Conservation (phyloP, 2,888 invertebrate genomes). For the Xylota sylvarum region DNA sequence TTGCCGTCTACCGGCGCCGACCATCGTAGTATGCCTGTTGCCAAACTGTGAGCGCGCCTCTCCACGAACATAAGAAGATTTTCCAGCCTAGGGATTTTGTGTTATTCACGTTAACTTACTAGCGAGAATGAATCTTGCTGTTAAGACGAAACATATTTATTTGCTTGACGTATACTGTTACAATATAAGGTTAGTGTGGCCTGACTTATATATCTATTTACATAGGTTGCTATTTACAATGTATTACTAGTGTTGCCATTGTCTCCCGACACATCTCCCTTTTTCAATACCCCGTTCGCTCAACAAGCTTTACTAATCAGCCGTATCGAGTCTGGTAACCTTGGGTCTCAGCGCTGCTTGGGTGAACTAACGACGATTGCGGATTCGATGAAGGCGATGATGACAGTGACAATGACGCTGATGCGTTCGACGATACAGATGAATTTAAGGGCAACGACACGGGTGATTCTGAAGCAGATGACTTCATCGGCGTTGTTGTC, state of each 20-base stretch:
- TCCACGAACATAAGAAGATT: background rate
- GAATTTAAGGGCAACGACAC: too few relatives aligned
- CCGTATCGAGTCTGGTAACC: constrained; percentile 2
- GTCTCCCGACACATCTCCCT: background rate
- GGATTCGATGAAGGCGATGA: background rate
- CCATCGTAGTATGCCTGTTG: background rate
- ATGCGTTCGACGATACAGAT: background rate
- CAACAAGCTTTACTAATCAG: background rate
- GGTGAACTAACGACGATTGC: background rate
- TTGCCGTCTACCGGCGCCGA: background rate
- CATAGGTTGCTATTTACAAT: too few relatives aligned
- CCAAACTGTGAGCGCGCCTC: constrained; percentile 8
- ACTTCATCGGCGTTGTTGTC: background rate
- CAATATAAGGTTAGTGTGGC: too few relatives aligned
- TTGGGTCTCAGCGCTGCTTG: background rate
- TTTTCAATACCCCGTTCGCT: constrained; percentile 1
- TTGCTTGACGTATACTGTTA: too few relatives aligned
- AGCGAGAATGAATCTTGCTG: too few relatives aligned
- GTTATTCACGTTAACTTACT: too few relatives aligned
- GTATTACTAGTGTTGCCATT: too few relatives aligned
- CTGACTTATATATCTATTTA: too few relatives aligned
- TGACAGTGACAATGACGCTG: background rate
- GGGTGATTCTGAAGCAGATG: background rate
- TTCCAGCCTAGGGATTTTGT: constrained; percentile 1
- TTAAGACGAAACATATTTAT: too few relatives aligned